Evolutionary conservation across 1,140 invertebrate genomes (phyloP).

Genomic region (Eueides isabella): DNA sequence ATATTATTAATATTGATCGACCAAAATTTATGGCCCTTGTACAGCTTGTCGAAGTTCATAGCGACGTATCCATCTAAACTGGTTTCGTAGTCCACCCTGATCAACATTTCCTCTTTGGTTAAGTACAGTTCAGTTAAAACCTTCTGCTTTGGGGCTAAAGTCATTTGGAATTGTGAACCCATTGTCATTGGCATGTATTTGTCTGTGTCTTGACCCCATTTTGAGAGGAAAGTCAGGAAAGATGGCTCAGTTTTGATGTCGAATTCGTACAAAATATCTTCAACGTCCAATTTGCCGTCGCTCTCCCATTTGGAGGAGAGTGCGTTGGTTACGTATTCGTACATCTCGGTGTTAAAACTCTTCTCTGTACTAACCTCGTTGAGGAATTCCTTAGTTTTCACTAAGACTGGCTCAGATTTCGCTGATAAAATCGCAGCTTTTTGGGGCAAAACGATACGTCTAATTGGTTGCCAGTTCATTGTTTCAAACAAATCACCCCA

Average conservation of each 20-base stretch:
- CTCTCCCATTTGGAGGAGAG: conserved; percentile 44
- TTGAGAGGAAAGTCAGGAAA: conserved; percentile 38
- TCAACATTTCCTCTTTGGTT: conserved; percentile 35
- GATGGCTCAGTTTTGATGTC: conserved; percentile 11
- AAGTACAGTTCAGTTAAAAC: conserved; percentile 42
- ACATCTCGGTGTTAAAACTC: conserved; percentile 38
- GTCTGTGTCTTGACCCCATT: conserved; percentile 41
- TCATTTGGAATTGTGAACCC: conserved; percentile 41
- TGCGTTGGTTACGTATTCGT: conserved; percentile 40
- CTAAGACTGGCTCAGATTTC: conserved; percentile 30
- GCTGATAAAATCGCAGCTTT: conserved; percentile 38
- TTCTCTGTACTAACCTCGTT: conserved; percentile 41
- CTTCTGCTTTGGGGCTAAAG: conserved; percentile 46
- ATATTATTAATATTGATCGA: conserved; percentile 43
- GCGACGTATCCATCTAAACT: conserved; percentile 46
- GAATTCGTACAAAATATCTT: conserved; percentile 19
- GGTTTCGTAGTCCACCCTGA: conserved; percentile 54
- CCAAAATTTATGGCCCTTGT: conserved; percentile 57
- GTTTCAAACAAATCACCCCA: conserved; percentile 51
- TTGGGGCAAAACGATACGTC: conserved; percentile 38
- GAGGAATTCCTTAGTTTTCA: conserved; percentile 28
- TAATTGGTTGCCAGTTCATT: conserved; percentile 48
- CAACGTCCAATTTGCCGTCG: conserved; percentile 27
- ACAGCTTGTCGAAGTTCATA: conserved; percentile 45
- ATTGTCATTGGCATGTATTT: conserved; percentile 42